phyloP scores from a whole-genome alignment of 2,113 vertebrate species.

The Peromyscus maniculatus region DNA sequence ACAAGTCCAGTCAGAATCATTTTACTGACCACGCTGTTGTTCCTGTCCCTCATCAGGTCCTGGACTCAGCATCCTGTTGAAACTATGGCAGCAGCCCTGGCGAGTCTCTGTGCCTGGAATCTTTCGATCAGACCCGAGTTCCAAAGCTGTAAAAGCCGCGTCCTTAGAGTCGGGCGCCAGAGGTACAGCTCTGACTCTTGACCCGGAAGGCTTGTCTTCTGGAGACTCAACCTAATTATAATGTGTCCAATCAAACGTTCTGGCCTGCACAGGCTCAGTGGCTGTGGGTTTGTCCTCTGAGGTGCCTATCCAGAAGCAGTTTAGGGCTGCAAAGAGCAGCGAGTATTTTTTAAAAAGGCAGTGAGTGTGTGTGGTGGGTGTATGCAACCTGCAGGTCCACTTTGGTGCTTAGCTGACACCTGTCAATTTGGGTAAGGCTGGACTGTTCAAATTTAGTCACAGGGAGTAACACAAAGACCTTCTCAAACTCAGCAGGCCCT shows the following conservation, averaged over 20 bases:
- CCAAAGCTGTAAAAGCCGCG: accelerated
- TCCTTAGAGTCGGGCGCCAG: accelerated
- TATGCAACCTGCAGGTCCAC: too few relatives aligned
- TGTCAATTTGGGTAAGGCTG: too few relatives aligned
- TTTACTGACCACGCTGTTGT: neutral
- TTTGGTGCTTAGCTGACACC: too few relatives aligned
- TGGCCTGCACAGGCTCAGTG: neutral
- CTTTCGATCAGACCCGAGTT: too few relatives aligned
- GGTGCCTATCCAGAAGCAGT: neutral
- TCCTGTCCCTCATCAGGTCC: neutral
- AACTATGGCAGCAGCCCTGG: too few relatives aligned
- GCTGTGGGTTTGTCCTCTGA: neutral
- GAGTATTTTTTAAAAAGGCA: neutral
- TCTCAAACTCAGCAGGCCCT: neutral
- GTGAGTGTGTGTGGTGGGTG: neutral
- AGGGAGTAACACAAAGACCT: neutral
- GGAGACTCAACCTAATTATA: neutral
- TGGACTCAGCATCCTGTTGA: too few relatives aligned
- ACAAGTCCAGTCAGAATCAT: too few relatives aligned
- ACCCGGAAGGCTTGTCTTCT: neutral
- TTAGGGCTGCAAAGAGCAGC: neutral
- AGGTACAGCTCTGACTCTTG: neutral
- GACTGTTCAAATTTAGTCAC: neutral
- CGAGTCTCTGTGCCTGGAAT: too few relatives aligned
- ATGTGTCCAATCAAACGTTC: neutral